A percentile compares a stretch with the other conserved stretches of the same genome.
These are phyloP conservation scores for Saccopteryx leptura DNA, from an alignment of 2,113 vertebrate species.

Conservation along the genomic window DNA sequence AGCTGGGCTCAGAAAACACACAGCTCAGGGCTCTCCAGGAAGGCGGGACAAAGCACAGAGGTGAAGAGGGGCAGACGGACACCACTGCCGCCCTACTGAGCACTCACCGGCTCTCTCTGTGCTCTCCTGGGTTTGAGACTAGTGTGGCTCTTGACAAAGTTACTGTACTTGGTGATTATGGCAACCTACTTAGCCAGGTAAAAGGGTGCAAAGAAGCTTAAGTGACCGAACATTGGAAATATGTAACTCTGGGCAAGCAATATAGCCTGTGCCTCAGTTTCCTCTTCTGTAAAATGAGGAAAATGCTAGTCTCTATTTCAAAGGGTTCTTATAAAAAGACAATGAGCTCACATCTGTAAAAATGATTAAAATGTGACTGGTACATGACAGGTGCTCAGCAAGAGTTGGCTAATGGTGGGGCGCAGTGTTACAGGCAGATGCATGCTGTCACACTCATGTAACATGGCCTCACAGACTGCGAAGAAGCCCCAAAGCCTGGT, in stretches of 20 bases:
- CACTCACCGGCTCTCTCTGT: not conserved
- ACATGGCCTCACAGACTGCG: not conserved
- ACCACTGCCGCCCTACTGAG: not conserved
- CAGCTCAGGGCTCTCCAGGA: not conserved
- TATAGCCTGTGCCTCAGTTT: not conserved
- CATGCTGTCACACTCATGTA: not conserved
- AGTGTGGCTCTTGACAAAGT: not conserved
- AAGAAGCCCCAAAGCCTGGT: not conserved
- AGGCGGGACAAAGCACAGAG: not conserved
- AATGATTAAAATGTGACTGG: not conserved
- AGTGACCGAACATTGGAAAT: not conserved
- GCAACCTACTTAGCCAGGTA: not conserved
- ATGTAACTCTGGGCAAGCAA: not conserved
- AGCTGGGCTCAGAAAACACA: not conserved
- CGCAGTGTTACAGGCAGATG: too few species aligned
- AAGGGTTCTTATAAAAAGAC: not conserved
- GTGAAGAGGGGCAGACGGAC: too few species aligned
- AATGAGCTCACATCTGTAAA: not conserved
- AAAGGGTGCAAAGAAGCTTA: not conserved
- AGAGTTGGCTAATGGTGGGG: not conserved
- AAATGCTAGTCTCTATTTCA: not conserved
- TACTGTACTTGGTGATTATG: not conserved
- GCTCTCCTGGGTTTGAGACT: not conserved
- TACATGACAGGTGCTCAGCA: not conserved
- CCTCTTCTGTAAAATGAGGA: not conserved